Conservation (phyloP, 2,888 invertebrate genomes). For the Aproaerema taeniolella region DNA sequence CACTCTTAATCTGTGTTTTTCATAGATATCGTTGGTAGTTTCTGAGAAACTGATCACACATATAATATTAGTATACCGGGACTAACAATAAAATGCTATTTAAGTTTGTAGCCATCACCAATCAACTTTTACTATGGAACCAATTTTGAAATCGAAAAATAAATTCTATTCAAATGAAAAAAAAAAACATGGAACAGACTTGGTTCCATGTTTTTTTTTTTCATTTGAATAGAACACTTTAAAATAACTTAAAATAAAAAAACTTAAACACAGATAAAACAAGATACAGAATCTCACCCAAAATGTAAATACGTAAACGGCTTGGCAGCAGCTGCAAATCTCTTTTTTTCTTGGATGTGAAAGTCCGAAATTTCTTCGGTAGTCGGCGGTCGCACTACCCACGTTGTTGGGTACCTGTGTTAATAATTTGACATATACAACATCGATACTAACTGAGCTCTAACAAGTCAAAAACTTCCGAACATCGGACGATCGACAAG, state of each 20-base stretch:
- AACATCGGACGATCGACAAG: too few species aligned
- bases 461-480: too few species aligned
- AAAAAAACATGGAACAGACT: too few species aligned
- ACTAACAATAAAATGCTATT: too few species aligned
- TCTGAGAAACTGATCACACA: too few species aligned
- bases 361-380: slow-evolving; percentile 86
- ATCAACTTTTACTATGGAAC: not conserved
- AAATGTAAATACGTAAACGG: slow-evolving; percentile 94
- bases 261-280: not conserved
- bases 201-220: too few species aligned
- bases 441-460: not conserved
- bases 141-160: not conserved
- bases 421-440: too few species aligned
- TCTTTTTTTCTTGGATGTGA: slow-evolving; percentile 85
- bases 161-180: not conserved
- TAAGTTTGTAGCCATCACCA: too few species aligned
- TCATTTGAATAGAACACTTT: too few species aligned
- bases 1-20: too few species aligned
- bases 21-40: too few species aligned
- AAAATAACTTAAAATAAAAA: not conserved
- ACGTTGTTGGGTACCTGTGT: slow-evolving; percentile 85
- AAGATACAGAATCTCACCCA: slow-evolving; percentile 79
- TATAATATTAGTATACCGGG: too few species aligned
- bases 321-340: slow-evolving; percentile 93
- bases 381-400: slow-evolving; percentile 89